Evolutionary conservation across 2,888 invertebrate species (phyloP), one percentile per base, ranked within the genome.

Genomic region (Acanthoscelides obtectus): DNA sequence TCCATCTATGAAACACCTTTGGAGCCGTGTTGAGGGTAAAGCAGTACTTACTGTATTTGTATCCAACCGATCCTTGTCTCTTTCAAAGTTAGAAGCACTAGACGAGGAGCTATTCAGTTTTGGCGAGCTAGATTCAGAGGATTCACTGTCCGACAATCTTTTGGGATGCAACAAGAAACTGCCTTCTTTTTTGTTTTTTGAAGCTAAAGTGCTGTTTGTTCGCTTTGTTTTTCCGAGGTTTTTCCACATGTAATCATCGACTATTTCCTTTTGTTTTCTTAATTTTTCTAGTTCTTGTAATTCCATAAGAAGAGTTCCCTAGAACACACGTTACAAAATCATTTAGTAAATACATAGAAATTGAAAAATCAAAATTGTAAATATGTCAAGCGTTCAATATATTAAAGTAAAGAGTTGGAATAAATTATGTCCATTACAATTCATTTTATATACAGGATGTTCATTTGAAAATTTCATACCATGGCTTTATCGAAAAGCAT

Each of bases 111-210:
- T 66, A 22, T 22, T 66, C 22, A 66, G n/a, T 66, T 66, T 66
- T 66, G 66, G 66, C 17, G 64, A 63, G 20, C n/a, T 27, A 22
- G 45, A 45, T 63, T 20, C 20, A 3, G 69, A 64, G 5, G 45
- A 19, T 63, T 64, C 69, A 25, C 17, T 64, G 20, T 69, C 64
- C 45, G 69, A 64, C 20, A 64, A 19, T 70, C 66, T 66, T 66
- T 66, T 20, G 6, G 66, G 66, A n/a, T 66, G 66, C 8, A 22
- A 66, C 22, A 66, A 66, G 19, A 66, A 66, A 5, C 1, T 66
- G 1, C 66, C 21, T 17, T 66, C 22, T 2, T 66, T 22, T 2
- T 20, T 66, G 5, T 21, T 66, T 20, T 66, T 66, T 6, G 4
- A n/a, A 20, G 8, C 66, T 6, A 20, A 17, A 6, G 45, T 45